Base-by-base conservation (phyloP, 2,888 invertebrate species). In the Drosophila anomalipes region DNA sequence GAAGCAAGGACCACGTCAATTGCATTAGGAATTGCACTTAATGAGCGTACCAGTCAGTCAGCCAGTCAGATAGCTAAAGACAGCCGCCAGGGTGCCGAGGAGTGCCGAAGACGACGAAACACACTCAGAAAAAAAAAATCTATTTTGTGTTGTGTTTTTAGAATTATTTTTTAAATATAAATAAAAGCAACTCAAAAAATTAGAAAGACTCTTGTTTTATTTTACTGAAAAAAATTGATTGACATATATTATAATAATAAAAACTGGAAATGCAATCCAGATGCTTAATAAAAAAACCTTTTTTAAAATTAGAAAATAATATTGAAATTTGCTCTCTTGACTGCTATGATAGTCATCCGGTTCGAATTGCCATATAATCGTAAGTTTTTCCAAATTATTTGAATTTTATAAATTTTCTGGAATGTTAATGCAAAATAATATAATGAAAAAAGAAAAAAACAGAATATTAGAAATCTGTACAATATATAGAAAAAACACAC, bases 11-110 rank as follows among this genome's bases (percentile, higher is more conserved):
- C 66, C 74, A 87, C 82, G 90, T 87, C 84, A 85, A 85, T 87
- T 85, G 84, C 90, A 85, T 84, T 89, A 87, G 73, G 71, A 87
- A 89, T 74, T 85, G 90, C 84, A 85, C 81, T 75, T 89, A 85
- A 85, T 85, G 83, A 83, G 89, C 66, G 69, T 63, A 39, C 47
- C 51, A 49, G n/a, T 12, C 1, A 57, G 41, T n/a, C 30, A 14
- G 62, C n/a, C 53, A 19, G 44, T 5, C 35, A 26, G 54, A 16
- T 9, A 2, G 30, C 30, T 6, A 52, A 52, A 32, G n/a, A 32
- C 30, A 52, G 4, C 28, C 30, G 12, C 6, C 52, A 14, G 19
- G 12, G 16, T 16, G 2, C 14, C n/a, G 19, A 12, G 52, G 12
- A 30, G 52, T 12, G 12, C 1, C 6, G n/a, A 30, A 52, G 30